Base-by-base conservation (phyloP, 1,140 invertebrate genomes). In the Matsumurasca onukii region DNA sequence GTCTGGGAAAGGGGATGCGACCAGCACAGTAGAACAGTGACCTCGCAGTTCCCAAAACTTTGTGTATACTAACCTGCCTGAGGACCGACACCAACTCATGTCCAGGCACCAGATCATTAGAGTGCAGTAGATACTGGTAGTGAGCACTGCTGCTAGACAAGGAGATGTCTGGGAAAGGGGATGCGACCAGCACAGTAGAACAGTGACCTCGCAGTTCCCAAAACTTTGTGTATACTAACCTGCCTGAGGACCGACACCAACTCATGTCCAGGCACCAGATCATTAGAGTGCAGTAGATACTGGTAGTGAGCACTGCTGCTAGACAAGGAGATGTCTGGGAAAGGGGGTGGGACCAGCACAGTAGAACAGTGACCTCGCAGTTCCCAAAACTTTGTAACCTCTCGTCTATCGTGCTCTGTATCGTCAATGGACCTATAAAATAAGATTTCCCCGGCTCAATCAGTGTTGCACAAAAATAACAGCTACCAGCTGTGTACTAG, bases 311-410 rank as follows among this genome's bases (percentile, higher is more conserved):
- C 3, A 3, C 17, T 3, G 3, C 17, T 17, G n/a, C 24, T 51
- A 22, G n/a, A 17, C n/a, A 51, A 51, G 5, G n/a, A 12, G 3
- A 51, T 51, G 3, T 51, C 49, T 22, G 49, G 49, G 5, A 5
- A 20, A 17, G n/a, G n/a, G 17, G n/a, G 49, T 20, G 49, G 49
- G 3, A 51, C 3, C n/a, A 5, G 49, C n/a, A 51, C n/a, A 22
- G 49, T 51, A 5, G n/a, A 5, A n/a, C 49, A 51, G 49, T 51
- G 49, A 22, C 17, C 49, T 20, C 17, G 24, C 3, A 51, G 5
- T 22, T 51, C 49, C 49, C 49, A 51, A 22, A 20, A 51, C 49
- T 51, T 51, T n/a, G n/a, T n/a, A n/a, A n/a, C n/a, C n/a, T n/a
- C n/a, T n/a, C n/a, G n/a, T n/a, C n/a, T n/a, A n/a, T n/a, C n/a